phyloP scores from a whole-genome alignment of 2,113 vertebrate species.

The Uria lomvia region DNA sequence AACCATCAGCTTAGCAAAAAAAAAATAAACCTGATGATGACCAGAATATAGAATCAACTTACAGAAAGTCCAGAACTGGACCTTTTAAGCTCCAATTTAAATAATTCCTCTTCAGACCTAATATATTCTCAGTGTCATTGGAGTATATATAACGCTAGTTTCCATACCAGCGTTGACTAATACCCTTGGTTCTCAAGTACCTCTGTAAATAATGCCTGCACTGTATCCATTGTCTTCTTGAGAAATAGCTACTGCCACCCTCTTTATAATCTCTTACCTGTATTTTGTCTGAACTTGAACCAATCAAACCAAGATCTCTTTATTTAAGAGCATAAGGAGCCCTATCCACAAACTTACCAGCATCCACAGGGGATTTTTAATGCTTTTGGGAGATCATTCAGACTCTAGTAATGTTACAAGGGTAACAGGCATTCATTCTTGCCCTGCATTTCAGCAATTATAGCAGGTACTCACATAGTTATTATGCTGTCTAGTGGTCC shows the following conservation, averaged over 20 bases:
- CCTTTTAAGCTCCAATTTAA: not conserved
- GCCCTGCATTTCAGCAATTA: not conserved
- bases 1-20: not conserved
- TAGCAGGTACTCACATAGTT: not conserved
- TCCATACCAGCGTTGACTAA: not conserved
- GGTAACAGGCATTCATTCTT: not conserved
- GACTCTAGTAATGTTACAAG: not conserved
- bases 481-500: not conserved
- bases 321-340: not conserved
- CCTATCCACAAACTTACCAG: too few relatives aligned
- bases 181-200: not conserved
- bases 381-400: not conserved
- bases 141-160: rapidly evolving
- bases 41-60: not conserved
- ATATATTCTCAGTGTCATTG: not conserved
- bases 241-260: not conserved
- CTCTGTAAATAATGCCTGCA: not conserved
- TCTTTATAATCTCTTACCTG: not conserved
- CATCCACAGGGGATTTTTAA: not conserved
- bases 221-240: not conserved
- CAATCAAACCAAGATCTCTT: not conserved
- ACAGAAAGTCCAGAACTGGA: not conserved
- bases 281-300: not conserved
- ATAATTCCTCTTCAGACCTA: not conserved
- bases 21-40: not conserved